These are phyloP conservation scores for Amphilophus citrinellus DNA, from an alignment of 2,113 vertebrate species.

Conservation along the genomic window DNA sequence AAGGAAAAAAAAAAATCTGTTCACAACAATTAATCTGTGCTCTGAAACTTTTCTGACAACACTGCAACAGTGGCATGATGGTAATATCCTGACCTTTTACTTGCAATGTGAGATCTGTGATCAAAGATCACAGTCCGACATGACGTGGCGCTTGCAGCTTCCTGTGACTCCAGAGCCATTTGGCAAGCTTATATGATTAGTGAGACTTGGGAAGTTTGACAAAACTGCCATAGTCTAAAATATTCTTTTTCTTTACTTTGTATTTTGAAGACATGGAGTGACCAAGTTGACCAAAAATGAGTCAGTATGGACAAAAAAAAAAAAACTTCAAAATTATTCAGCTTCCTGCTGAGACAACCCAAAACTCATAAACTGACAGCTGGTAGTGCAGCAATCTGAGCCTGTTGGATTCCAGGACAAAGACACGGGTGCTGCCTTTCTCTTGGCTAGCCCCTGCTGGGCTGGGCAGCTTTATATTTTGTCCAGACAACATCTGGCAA, in stretches of 20 bases:
- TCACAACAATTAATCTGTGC: neutral
- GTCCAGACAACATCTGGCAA: conserved; percentile 63
- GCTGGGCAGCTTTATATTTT: conserved; percentile 25
- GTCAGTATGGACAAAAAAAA: neutral
- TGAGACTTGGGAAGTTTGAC: conserved; percentile 12
- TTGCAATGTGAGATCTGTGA: conserved; percentile 50
- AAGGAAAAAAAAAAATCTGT: neutral
- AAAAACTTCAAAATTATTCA: conserved; percentile 10
- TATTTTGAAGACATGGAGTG: neutral
- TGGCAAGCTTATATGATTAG: conserved; percentile 37
- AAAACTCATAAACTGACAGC: conserved; percentile 38
- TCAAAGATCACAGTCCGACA: conserved; percentile 46
- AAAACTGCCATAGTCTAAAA: neutral
- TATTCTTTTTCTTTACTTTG: neutral
- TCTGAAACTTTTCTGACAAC: conserved; percentile 12
- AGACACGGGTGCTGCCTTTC: conserved; percentile 21
- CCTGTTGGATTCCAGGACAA: conserved; percentile 31
- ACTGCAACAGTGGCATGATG: neutral
- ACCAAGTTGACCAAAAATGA: neutral
- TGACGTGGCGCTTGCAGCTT: conserved; percentile 62
- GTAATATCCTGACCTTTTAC: conserved; percentile 49
- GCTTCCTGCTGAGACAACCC: conserved; percentile 8
- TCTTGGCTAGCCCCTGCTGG: neutral
- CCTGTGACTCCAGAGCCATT: conserved; percentile 37
- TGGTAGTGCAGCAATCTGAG: neutral